A percentile compares a stretch with the other conserved stretches of the same genome.
Evolutionary conservation across 2,888 invertebrate species (phyloP).

Genomic region (Callosobruchus maculatus): DNA sequence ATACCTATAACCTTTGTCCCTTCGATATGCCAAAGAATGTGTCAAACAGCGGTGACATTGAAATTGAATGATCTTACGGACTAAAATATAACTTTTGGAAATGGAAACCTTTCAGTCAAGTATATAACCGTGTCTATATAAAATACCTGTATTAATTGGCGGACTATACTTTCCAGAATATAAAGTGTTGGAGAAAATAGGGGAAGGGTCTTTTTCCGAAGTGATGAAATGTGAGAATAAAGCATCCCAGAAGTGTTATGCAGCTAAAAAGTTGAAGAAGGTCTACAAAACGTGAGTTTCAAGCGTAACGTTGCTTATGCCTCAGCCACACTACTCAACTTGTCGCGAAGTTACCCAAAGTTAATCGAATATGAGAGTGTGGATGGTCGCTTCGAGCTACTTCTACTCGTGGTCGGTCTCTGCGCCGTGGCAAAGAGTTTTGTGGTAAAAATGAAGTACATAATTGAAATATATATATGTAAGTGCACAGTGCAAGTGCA

Average conservation of each 20-base stretch:
- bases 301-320: background rate
- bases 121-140: background rate
- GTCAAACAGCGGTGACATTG: background rate
- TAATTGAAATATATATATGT: too few relatives aligned
- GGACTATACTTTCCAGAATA: conserved; percentile 51
- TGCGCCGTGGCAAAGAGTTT: too few relatives aligned
- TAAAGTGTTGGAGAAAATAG: conserved; percentile 61
- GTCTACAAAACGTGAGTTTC: conserved; percentile 54
- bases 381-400: too few relatives aligned
- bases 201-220: conserved; percentile 68
- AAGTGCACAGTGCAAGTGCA: too few relatives aligned
- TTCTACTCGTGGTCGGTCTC: too few relatives aligned
- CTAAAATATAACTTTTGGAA: conserved; percentile 7
- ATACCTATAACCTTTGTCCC: background rate
- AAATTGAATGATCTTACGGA: background rate
- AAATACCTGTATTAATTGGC: background rate
- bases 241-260: conserved; percentile 54
- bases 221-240: conserved; percentile 63
- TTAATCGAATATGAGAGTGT: too few relatives aligned
- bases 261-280: conserved; percentile 63
- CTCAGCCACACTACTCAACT: too few relatives aligned
- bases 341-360: too few relatives aligned
- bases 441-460: too few relatives aligned
- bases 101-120: conserved; percentile 25
- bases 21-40: background rate